Base-by-base conservation (phyloP, 2,797 vertebrate species). In the Dromococcyx pavoninus region DNA sequence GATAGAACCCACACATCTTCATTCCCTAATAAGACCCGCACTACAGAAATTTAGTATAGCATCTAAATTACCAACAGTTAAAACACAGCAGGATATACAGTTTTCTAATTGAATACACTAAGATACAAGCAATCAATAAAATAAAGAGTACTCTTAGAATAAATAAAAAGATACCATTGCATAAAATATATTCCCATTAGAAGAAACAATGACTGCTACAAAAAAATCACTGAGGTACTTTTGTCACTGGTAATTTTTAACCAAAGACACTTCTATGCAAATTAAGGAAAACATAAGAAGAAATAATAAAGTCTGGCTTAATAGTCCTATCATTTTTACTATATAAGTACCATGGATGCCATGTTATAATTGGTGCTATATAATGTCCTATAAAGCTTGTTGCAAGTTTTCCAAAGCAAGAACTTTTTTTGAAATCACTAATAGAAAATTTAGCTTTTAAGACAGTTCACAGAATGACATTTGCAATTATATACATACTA, bases 241-340 rank as follows among this genome's bases (percentile, higher is more conserved):
- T 21, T 43, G 86, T 54, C 66, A 75, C 76, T 79, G 58, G 91
- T 25, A 64, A 67, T 93, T 93, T 95, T 96, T 87, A 95, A 93
- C 33, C 78, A 82, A 78, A 73, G 81, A 54, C 64, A 61, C 64
- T 50, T 89, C 66, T 53, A 43, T 72, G 43, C 76, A 95, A 94
- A 92, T 83, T 58, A 88, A 61, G 70, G 82, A 57, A 83, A 89
- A 51, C 56, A 92, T 65, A 65, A 70, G 51, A 54, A 66, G 67
- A 85, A 93, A 76, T 64, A 72, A 73, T 13, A 54, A 61, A 50
- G 17, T 24, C 66, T 86, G 82, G 35, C 46, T 76, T 66, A 82
- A 78, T 7, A 64, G 43, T 21, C 13, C 17, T 39, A 9, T 30
- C 23, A 10, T 75, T 93, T 90, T 75, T 33, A 54, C 46, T 76